These are phyloP conservation scores for Platyscapa corneri DNA, from an alignment of 1,140 invertebrate species.

Conservation along the genomic window DNA sequence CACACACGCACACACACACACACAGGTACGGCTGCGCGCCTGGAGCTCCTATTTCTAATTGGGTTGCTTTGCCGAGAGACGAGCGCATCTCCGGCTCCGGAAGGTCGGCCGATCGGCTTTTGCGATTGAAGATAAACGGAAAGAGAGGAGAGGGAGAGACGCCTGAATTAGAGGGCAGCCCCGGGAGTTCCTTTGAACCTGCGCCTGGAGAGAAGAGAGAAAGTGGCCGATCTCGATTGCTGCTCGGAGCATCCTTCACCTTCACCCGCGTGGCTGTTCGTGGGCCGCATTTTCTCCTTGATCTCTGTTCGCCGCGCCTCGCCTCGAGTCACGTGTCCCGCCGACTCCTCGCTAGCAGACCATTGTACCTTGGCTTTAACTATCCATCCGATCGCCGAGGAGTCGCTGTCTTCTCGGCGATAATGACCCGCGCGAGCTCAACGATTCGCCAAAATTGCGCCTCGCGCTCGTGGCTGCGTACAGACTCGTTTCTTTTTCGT, in stretches of 20 bases:
- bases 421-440: background rate
- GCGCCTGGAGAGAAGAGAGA: background rate
- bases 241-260: constrained; percentile 15
- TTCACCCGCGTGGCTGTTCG: background rate
- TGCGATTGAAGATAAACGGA: background rate
- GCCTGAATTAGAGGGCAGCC: background rate
- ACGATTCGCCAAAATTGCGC: no score
- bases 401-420: background rate
- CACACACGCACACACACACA: no score
- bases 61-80: background rate
- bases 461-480: no score
- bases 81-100: background rate
- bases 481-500: no score
- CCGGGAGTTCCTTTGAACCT: background rate
- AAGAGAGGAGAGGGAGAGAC: background rate
- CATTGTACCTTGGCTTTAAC: background rate
- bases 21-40: no score
- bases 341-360: background rate
- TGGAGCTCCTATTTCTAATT: background rate
- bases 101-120: background rate
- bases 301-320: background rate
- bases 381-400: background rate
- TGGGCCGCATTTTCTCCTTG: constrained; percentile 5
- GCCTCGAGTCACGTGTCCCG: background rate
- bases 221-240: background rate